Evolutionary conservation across 2,888 invertebrate genomes (phyloP), one percentile per base, ranked within the genome.

Genomic region (Ditylenchus weischeri): DNA sequence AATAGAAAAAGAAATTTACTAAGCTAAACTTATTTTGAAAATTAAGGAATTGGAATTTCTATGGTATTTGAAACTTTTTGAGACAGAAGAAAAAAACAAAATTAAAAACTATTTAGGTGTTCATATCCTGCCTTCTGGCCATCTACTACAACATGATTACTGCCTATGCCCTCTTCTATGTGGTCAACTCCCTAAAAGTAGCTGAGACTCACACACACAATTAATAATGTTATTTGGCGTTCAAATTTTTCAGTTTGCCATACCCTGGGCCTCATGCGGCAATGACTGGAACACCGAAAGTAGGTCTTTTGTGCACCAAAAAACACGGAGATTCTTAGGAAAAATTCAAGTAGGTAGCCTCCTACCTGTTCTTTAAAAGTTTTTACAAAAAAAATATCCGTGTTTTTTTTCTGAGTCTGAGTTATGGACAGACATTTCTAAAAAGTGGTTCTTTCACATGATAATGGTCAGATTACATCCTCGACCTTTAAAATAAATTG

Each of bases 201-300:
- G 8, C 5, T 43, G 43, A 29, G 5, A 29, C 29, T 29, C 29
- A 29, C 2, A 29, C 29, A 29, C 29, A 29, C 29, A 29, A 29
- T 29, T 29, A n/a, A n/a, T 43, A 2, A 43, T 43, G 8, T 15
- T 13, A 15, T 43, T 43, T 43, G 43, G 43, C 43, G 5, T 13
- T 43, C 8, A 2, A 43, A 43, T 8, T 68, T 72, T 83, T 8
- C 43, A 43, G 43, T 88, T 90, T 57, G 89, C 90, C 75, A 89
- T 92, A 79, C 93, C 93, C 1, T 94, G 94, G 94, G 88, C 89
- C 36, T 89, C 89, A 79, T 94, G 94, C 84, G 88, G 88, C 71
- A 90, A 93, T 84, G 87, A 88, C 10, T 88, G 91, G 93, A 93
- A 92, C 83, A 90, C 91, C 3, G 86, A 73, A 54, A 77, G 80